A percentile compares a stretch with the other conserved stretches of the same genome.
Evolutionary conservation across 2,888 invertebrate species (phyloP).

Genomic region (Scotopteryx bipunctaria): DNA sequence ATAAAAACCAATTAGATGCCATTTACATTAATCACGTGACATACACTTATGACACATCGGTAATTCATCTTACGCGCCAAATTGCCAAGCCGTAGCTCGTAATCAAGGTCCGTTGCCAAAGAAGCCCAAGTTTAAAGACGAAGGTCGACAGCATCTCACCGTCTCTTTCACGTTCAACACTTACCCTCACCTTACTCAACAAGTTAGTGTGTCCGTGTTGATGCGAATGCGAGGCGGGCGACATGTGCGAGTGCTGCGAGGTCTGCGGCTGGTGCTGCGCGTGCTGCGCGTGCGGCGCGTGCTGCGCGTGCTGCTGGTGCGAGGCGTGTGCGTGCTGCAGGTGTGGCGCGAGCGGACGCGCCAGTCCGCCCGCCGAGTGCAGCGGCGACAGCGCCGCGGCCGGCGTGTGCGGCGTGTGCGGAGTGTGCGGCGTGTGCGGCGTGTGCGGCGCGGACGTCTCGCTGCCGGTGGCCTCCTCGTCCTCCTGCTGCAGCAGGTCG

Average conservation of each 20-base stretch:
- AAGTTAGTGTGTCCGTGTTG: constrained; percentile 65
- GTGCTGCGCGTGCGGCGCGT: constrained; percentile 42
- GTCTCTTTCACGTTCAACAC: constrained; percentile 40
- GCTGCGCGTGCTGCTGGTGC: constrained; percentile 39
- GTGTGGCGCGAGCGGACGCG: constrained; percentile 66
- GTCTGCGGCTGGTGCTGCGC: constrained; percentile 34
- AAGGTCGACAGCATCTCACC: neutral
- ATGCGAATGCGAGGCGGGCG: constrained; percentile 41
- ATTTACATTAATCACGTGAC: no score
- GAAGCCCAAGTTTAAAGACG: constrained; percentile 5
- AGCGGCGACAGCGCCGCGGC: constrained; percentile 51
- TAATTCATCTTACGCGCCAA: no score
- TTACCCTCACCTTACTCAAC: constrained; percentile 69
- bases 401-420: constrained; percentile 61
- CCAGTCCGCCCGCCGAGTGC: constrained; percentile 43
- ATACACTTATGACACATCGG: no score
- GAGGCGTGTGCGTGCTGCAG: constrained; percentile 44
- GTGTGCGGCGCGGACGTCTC: constrained; percentile 74
- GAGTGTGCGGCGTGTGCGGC: constrained; percentile 64
- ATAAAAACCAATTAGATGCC: no score
- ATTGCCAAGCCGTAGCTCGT: no score
- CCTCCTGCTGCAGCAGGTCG: constrained; percentile 73
- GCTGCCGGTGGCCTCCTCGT: constrained; percentile 71
- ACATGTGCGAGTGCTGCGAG: constrained; percentile 44
- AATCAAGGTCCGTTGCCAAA: neutral